A percentile compares a stretch with the other conserved stretches of the same genome.
phyloP scores from a whole-genome alignment of 1,140 invertebrate species.

The Bacillus rossius region DNA sequence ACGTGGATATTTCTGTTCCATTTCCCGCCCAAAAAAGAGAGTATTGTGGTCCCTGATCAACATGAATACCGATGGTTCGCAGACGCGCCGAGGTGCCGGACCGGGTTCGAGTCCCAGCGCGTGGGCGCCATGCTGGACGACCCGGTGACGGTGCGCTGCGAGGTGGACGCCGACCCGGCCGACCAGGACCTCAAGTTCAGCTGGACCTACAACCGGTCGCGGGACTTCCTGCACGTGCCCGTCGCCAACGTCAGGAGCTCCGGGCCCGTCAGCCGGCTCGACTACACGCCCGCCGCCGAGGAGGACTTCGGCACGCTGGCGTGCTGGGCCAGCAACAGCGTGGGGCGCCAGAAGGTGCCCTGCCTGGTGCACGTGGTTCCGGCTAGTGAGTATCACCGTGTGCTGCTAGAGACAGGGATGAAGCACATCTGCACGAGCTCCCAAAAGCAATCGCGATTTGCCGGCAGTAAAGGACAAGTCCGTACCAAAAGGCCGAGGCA shows the following conservation, averaged over 20 bases:
- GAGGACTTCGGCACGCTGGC: constrained; percentile 74
- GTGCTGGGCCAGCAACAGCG: constrained; percentile 79
- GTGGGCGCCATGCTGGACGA: constrained; percentile 56
- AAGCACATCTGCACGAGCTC: too few relatives aligned
- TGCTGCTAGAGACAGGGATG: too few relatives aligned
- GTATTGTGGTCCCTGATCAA: too few relatives aligned
- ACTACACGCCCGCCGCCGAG: constrained; percentile 54
- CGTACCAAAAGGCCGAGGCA: too few relatives aligned
- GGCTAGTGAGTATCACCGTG: constrained; percentile 57
- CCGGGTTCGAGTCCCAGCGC: constrained; percentile 49
- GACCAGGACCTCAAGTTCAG: constrained; percentile 57
- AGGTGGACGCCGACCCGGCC: constrained; percentile 61
- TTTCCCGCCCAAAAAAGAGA: too few relatives aligned
- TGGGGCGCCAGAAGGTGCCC: constrained; percentile 71
- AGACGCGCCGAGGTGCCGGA: constrained; percentile 57
- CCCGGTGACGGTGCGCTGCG: constrained; percentile 60
- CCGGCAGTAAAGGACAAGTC: too few relatives aligned
- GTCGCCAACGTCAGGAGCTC: constrained; percentile 50
- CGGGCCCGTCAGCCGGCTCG: constrained; percentile 61
- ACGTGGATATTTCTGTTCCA: too few relatives aligned
- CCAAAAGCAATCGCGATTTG: too few relatives aligned
- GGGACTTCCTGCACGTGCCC: constrained; percentile 58
- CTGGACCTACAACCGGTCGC: constrained; percentile 70
- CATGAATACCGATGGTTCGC: too few relatives aligned
- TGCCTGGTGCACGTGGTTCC: constrained; percentile 76